A percentile compares a stretch with the other conserved stretches of the same genome.
Conservation (phyloP, 2,888 invertebrate genomes). For the Netelia inedita region DNA sequence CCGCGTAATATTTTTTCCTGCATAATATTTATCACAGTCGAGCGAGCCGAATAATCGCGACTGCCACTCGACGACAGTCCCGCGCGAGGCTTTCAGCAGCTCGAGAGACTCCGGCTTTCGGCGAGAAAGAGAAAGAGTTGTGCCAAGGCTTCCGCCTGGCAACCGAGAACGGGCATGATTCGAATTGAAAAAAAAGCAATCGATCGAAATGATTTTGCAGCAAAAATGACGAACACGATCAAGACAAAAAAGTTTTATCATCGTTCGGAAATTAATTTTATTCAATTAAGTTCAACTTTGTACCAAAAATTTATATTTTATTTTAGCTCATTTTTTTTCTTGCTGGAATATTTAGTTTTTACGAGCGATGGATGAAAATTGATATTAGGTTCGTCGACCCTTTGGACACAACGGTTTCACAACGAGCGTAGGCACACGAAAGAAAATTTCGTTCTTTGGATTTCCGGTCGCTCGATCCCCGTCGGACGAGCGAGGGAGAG, state of each 20-base stretch:
- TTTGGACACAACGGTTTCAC: neutral
- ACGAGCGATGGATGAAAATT: neutral
- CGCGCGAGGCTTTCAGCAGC: slow-evolving; percentile 3
- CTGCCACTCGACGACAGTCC: slow-evolving; percentile 1
- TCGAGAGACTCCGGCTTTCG: neutral
- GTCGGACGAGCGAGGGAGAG: neutral
- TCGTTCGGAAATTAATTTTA: too few relatives aligned
- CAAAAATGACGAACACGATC: too few relatives aligned
- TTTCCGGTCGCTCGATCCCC: neutral
- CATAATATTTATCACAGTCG: slow-evolving; percentile 40
- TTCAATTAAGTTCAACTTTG: too few relatives aligned
- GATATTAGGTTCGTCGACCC: neutral
- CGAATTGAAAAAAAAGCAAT: neutral
- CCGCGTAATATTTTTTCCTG: slow-evolving; percentile 25
- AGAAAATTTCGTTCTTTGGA: neutral
- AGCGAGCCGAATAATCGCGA: slow-evolving; percentile 30
- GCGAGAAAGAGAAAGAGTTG: neutral
- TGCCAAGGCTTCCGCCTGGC: neutral
- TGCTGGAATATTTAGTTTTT: neutral
- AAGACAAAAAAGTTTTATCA: too few relatives aligned
- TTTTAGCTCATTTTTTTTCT: neutral
- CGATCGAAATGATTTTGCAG: neutral
- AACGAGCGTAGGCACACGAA: neutral
- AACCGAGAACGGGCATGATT: neutral
- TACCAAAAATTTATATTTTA: too few relatives aligned